These are phyloP conservation scores for Nymphalis polychloros DNA, from an alignment of 2,888 invertebrate genomes.

Conservation along the genomic window DNA sequence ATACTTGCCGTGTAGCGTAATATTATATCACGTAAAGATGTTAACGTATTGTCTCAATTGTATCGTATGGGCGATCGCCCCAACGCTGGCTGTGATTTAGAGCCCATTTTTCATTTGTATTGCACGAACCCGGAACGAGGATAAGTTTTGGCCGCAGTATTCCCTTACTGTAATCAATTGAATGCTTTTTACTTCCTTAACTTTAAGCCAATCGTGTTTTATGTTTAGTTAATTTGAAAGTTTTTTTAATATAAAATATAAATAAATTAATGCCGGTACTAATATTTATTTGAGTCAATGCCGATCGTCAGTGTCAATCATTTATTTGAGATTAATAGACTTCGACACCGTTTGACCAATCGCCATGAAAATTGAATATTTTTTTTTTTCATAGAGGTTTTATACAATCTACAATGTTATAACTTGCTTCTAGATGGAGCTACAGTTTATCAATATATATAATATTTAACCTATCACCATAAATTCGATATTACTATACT, in stretches of 20 bases:
- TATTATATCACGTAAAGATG: conserved; percentile 24
- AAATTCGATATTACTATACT: too few relatives aligned
- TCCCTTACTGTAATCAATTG: conserved; percentile 61
- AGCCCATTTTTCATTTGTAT: conserved; percentile 63
- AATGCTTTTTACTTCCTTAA: conserved; percentile 54
- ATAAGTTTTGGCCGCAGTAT: conserved; percentile 44
- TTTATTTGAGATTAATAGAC: too few relatives aligned
- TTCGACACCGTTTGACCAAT: too few relatives aligned
- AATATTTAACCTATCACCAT: too few relatives aligned
- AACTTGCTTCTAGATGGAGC: too few relatives aligned
- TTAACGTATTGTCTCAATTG: conserved; percentile 29
- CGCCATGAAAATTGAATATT: too few relatives aligned
- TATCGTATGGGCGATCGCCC: conserved; percentile 49
- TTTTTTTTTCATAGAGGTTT: too few relatives aligned
- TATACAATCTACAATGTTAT: too few relatives aligned
- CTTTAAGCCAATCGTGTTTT: conserved; percentile 39
- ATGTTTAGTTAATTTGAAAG: conserved; percentile 1
- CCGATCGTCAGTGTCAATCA: too few relatives aligned
- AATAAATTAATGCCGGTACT: too few relatives aligned
- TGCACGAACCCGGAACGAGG: conserved; percentile 51
- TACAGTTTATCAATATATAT: too few relatives aligned
- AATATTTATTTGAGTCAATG: too few relatives aligned
- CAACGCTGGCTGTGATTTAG: conserved; percentile 60
- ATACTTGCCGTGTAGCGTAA: background rate
- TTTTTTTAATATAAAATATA: background rate